A percentile compares a stretch with the other conserved stretches of the same genome.
These are phyloP conservation scores for Platycheirus rosarum DNA, from an alignment of 2,888 invertebrate genomes.

Conservation along the genomic window DNA sequence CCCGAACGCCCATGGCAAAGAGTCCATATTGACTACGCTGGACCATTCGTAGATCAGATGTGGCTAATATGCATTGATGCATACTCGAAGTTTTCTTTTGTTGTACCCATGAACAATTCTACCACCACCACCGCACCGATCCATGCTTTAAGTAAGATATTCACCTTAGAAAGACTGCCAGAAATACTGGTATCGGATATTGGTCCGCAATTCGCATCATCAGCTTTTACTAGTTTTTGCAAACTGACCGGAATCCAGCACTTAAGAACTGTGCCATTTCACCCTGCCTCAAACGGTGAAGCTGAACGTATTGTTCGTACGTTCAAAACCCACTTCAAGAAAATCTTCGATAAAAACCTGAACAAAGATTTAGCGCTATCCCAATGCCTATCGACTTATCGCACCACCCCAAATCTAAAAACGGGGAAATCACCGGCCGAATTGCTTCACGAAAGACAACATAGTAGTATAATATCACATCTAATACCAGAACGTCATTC, in stretches of 20 bases:
- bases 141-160: conserved; percentile 15
- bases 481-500: too few species aligned
- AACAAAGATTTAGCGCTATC: too few species aligned
- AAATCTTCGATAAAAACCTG: background rate
- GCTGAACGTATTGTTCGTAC: conserved; percentile 67
- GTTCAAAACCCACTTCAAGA: conserved; percentile 6
- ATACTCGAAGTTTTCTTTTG: conserved; percentile 48
- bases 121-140: conserved; percentile 18
- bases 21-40: conserved; percentile 42
- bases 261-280: conserved; percentile 71
- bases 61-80: conserved; percentile 56
- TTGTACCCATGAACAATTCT: conserved; percentile 34
- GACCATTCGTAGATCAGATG: conserved; percentile 42
- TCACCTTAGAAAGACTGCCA: conserved; percentile 48
- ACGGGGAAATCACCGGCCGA: too few species aligned
- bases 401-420: too few species aligned
- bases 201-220: conserved; percentile 71
- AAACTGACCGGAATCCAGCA: conserved; percentile 74
- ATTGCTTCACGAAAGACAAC: background rate
- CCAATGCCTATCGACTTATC: too few species aligned
- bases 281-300: conserved; percentile 70
- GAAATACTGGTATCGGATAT: conserved; percentile 75
- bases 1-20: conserved; percentile 28
- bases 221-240: conserved; percentile 72
- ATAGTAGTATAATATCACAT: conserved; percentile 9